These are phyloP conservation scores for Aphaenogaster ashmeadi DNA, from an alignment of 1,140 invertebrate genomes.

Conservation along the genomic window DNA sequence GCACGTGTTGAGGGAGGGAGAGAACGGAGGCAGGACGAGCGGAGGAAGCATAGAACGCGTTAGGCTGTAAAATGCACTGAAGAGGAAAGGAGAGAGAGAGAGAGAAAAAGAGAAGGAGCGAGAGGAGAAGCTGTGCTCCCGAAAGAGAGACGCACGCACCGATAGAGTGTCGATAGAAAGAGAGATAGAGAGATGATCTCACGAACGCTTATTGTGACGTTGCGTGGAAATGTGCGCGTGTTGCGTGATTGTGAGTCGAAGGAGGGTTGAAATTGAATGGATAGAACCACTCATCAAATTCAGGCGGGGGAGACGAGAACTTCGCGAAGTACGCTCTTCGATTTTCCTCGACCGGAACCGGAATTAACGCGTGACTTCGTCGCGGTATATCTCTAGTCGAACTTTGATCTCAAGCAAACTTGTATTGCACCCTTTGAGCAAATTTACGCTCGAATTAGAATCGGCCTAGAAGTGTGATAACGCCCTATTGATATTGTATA, in stretches of 20 bases:
- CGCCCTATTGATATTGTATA: neutral
- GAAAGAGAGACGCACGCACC: neutral
- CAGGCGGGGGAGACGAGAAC: neutral
- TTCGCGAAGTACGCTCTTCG: neutral
- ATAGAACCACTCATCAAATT: neutral
- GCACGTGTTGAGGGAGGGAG: conserved; percentile 59
- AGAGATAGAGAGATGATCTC: conserved; percentile 3
- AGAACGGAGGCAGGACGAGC: conserved; percentile 55
- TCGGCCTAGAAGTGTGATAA: conserved; percentile 19
- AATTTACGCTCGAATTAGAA: conserved; percentile 22
- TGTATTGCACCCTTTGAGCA: neutral
- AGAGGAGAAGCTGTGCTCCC: neutral
- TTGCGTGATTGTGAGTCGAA: conserved; percentile 22
- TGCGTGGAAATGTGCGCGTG: neutral
- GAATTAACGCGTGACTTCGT: neutral
- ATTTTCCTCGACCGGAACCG: neutral
- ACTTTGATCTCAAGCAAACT: conserved; percentile 38
- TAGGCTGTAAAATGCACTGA: conserved; percentile 41
- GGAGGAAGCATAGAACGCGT: conserved; percentile 46
- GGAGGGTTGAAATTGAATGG: conserved; percentile 49
- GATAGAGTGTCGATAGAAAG: conserved; percentile 14
- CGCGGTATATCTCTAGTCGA: neutral
- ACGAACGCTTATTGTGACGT: neutral
- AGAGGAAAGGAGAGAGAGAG: conserved; percentile 15
- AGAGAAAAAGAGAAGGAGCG: neutral